A percentile compares a stretch with the other conserved stretches of the same genome.
phyloP scores from a whole-genome alignment of 2,888 invertebrate species.

The Cephus runcator region DNA sequence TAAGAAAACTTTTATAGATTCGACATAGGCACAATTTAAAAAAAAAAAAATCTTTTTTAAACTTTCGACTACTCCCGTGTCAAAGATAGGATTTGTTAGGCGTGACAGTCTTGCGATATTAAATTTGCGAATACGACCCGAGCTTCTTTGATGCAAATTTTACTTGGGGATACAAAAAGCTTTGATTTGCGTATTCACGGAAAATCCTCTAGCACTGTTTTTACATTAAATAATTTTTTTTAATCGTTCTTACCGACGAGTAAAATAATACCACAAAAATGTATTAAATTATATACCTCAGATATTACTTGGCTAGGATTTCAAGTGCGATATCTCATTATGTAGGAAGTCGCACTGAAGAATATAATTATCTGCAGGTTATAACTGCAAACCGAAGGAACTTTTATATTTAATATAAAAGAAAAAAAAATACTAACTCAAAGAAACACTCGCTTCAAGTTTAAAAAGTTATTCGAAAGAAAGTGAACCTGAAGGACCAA shows the following conservation, averaged over 20 bases:
- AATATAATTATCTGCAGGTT: too few species aligned
- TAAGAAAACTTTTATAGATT: not conserved
- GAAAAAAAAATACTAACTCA: not conserved
- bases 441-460: too few species aligned
- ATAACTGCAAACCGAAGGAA: not conserved
- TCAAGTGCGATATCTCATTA: not conserved
- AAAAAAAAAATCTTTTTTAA: not conserved
- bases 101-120: not conserved
- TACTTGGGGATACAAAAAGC: not conserved
- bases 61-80: not conserved
- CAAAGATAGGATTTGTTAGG: not conserved
- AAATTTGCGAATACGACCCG: not conserved
- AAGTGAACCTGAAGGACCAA: too few species aligned
- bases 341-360: too few species aligned
- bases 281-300: not conserved
- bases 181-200: not conserved
- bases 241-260: not conserved
- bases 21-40: not conserved
- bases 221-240: not conserved
- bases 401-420: not conserved
- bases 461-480: too few species aligned
- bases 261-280: not conserved
- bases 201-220: not conserved
- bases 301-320: not conserved
- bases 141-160: not conserved